phyloP scores from a whole-genome alignment of 1,140 invertebrate genomes.

The Musca vetustissima region DNA sequence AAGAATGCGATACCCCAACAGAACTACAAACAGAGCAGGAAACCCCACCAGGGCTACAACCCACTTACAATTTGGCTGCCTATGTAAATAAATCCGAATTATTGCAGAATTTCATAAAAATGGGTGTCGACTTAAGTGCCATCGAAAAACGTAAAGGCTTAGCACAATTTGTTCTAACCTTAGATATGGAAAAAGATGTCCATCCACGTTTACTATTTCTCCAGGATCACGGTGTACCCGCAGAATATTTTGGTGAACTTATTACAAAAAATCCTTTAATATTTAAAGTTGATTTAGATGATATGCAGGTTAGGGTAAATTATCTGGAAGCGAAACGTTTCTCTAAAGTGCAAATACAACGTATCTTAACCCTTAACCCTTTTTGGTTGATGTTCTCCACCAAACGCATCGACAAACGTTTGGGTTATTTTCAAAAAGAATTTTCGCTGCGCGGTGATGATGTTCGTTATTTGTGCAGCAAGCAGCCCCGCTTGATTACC shows the following conservation, averaged over 20 bases:
- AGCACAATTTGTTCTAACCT: conserved; percentile 67
- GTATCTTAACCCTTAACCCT: conserved; percentile 74
- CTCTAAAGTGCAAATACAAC: conserved; percentile 63
- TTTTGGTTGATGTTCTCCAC: conserved; percentile 74
- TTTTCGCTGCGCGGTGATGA: conserved; percentile 74
- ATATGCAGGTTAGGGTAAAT: conserved; percentile 76
- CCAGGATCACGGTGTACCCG: conserved; percentile 69
- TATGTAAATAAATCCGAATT: conserved; percentile 76
- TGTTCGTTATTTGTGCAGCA: conserved; percentile 68
- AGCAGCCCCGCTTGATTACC: conserved; percentile 75
- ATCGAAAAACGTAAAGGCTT: conserved; percentile 70
- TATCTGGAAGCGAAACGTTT: conserved; percentile 87
- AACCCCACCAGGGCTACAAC: conserved; percentile 34
- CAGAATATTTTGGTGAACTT: conserved; percentile 68
- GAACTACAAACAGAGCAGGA: neutral
- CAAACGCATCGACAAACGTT: conserved; percentile 71
- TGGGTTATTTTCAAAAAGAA: conserved; percentile 82
- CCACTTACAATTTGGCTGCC: conserved; percentile 79
- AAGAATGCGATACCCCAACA: neutral
- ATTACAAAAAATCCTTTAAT: conserved; percentile 85
- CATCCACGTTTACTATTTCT: conserved; percentile 78
- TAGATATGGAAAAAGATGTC: conserved; percentile 80
- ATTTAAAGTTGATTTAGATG: conserved; percentile 73
- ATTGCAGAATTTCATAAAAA: conserved; percentile 74
- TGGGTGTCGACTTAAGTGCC: conserved; percentile 82